Evolutionary conservation across 2,797 vertebrate genomes (phyloP).

Genomic region (Malacoctenus gilli): DNA sequence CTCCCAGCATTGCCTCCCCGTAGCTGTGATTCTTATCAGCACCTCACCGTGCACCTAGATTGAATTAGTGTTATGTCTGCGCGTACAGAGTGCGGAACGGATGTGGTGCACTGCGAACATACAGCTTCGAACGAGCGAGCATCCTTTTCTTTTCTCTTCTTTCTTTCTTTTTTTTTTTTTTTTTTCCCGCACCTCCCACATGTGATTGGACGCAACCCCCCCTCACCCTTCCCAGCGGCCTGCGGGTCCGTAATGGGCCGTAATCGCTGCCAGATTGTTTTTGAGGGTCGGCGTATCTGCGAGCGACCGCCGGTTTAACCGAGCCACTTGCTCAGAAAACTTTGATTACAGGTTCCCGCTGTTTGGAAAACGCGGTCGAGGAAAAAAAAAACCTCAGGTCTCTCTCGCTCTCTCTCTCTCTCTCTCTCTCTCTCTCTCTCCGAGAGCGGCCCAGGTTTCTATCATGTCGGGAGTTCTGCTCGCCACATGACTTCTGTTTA

Average conservation of each 20-base stretch:
- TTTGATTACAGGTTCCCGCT: constrained; percentile 75
- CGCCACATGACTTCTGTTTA: constrained; percentile 61
- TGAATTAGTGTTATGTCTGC: constrained; percentile 51
- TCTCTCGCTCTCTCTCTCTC: no score
- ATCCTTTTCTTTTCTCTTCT: no score
- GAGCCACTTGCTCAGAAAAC: constrained; percentile 80
- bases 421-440: no score
- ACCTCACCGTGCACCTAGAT: constrained; percentile 4
- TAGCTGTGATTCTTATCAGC: constrained; percentile 43
- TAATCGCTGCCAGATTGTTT: constrained; percentile 81
- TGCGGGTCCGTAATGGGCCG: constrained; percentile 72
- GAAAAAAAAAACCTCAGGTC: constrained; percentile 74
- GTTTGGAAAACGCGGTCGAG: constrained; percentile 69
- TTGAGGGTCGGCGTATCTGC: constrained; percentile 72
- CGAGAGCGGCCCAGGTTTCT: constrained; percentile 72
- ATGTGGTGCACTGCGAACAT: no score
- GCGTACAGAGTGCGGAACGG: constrained; percentile 13
- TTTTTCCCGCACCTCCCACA: constrained; percentile 52
- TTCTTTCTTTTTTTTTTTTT: no score
- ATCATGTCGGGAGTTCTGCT: constrained; percentile 59
- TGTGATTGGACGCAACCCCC: constrained; percentile 65
- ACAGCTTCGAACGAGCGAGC: no score
- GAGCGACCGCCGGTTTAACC: constrained; percentile 73
- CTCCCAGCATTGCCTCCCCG: constrained; percentile 26
- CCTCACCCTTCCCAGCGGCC: constrained; percentile 63